Evolutionary conservation across 2,113 vertebrate genomes (phyloP), one percentile per base, ranked within the genome.

Genomic region (Micromys minutus): DNA sequence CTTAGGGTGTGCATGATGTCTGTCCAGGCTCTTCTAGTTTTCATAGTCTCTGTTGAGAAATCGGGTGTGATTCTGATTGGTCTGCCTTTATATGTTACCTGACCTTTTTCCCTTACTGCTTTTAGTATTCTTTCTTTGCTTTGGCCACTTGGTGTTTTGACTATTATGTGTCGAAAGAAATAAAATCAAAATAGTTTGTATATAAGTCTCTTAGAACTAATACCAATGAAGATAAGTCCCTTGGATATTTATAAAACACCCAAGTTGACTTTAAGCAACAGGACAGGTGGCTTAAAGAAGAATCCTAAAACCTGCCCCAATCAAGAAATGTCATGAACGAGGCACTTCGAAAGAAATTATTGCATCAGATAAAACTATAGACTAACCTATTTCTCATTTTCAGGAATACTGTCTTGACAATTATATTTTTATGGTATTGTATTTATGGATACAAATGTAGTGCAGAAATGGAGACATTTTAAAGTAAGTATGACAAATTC

Each of bases 391-490:
- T 8, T 85, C 85, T 88, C 36, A 93, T 67, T 65, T 86, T 47
- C 72, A 92, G 26, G 76, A 57, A 81, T 84, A 81, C 24, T 72
- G 76, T 85, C 69, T 85, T 76, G n/a, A n/a, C n/a, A 50, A 80
- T 47, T 89, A 65, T 67, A 67, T 50, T 76, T 94, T 88, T 16
- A 55, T 75, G 4, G 85, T 92, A 19, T 88, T 92, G 61, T 81
- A 76, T 81, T 84, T 90, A 94, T 55, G 52, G 13, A 12, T 24
- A 77, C 29, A 26, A 31, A 95, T 15, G 2, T n/a, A 16, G 10
- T 47, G 0, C 61, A 55, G 34, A 5, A 84, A 93, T 85, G 8
- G 63, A 90, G 90, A 36, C 16, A 90, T 67, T 86, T 90, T 36
- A 90, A 31, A 57, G 16, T 65, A 95, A 93, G 90, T 90, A 21